Percentiles rank a stretch among this genome's conserved stretches.
Evolutionary conservation across 2,797 vertebrate species (phyloP).

Genomic region (Siniperca obscura): DNA sequence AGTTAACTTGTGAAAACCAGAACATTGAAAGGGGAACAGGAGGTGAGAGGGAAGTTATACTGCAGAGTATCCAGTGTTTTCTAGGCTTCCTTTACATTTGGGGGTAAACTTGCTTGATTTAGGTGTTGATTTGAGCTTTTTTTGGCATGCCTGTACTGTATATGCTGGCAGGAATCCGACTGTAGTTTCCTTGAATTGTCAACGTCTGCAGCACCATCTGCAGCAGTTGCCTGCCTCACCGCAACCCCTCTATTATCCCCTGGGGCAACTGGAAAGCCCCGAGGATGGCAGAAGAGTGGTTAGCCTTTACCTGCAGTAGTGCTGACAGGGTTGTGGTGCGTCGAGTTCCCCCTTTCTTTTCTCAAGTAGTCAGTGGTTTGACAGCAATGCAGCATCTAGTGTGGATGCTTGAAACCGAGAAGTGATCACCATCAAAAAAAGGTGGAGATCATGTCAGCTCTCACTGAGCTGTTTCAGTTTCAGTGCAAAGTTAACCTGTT

Average conservation of each 20-base stretch:
- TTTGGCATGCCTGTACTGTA: constrained; percentile 25
- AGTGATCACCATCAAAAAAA: background rate
- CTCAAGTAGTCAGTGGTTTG: constrained; percentile 58
- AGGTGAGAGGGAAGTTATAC: constrained; percentile 50
- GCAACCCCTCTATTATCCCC: constrained; percentile 51
- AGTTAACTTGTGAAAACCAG: constrained; percentile 27
- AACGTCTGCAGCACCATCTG: constrained; percentile 34
- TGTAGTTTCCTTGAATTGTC: constrained; percentile 66
- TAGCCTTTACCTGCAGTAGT: constrained; percentile 67
- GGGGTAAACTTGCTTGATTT: constrained; percentile 37
- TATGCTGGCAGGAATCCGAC: constrained; percentile 59
- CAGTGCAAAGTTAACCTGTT: background rate
- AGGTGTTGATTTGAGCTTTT: constrained; percentile 38
- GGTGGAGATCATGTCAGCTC: constrained; percentile 1
- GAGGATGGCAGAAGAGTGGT: constrained; percentile 55
- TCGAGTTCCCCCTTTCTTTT: constrained; percentile 67
- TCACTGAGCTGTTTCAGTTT: constrained; percentile 30
- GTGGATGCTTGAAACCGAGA: constrained; percentile 37
- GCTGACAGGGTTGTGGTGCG: constrained; percentile 68
- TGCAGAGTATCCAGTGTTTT: constrained; percentile 12
- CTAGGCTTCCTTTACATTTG: constrained; percentile 16
- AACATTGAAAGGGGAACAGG: constrained; percentile 40
- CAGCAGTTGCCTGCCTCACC: constrained; percentile 50
- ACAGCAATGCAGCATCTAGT: background rate
- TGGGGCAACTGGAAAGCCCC: constrained; percentile 77